Percentiles rank a stretch among this genome's conserved stretches.
Conservation (phyloP, 2,797 vertebrate species). For the Dendrocincla fuliginosa region DNA sequence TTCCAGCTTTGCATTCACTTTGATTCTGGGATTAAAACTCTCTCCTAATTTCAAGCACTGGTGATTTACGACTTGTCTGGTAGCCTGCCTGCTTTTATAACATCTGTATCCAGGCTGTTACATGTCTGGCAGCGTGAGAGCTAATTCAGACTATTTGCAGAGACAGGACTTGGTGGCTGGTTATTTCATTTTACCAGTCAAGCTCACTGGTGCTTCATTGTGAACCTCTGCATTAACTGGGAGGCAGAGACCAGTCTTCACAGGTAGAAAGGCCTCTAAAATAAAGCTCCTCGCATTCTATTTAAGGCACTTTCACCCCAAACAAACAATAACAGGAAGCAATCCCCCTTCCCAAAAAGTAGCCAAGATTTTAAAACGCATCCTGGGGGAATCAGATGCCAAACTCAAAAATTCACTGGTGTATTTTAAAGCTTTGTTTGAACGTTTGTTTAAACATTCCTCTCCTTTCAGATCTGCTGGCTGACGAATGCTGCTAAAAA, state of each 20-base stretch:
- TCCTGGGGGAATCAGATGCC: background rate
- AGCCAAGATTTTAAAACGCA: background rate
- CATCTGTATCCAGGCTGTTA: slow-evolving; percentile 4
- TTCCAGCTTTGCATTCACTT: background rate
- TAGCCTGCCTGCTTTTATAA: background rate
- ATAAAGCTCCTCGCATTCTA: background rate
- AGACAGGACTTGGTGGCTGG: background rate
- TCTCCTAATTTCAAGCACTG: slow-evolving; percentile 6
- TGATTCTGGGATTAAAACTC: background rate
- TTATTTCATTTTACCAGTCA: background rate
- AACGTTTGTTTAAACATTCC: background rate
- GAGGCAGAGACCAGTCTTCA: background rate
- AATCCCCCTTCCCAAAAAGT: background rate
- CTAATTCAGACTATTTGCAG: background rate
- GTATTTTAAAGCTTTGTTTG: background rate
- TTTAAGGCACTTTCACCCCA: background rate
- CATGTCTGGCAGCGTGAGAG: background rate
- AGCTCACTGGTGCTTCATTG: background rate
- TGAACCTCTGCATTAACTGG: background rate
- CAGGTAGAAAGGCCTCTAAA: background rate
- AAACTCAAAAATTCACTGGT: background rate
- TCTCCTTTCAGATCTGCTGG: background rate
- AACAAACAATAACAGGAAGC: background rate
- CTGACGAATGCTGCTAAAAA: background rate
- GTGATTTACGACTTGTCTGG: background rate